Base-by-base conservation (phyloP, 2,888 invertebrate genomes). In the Drosophila falleni region DNA sequence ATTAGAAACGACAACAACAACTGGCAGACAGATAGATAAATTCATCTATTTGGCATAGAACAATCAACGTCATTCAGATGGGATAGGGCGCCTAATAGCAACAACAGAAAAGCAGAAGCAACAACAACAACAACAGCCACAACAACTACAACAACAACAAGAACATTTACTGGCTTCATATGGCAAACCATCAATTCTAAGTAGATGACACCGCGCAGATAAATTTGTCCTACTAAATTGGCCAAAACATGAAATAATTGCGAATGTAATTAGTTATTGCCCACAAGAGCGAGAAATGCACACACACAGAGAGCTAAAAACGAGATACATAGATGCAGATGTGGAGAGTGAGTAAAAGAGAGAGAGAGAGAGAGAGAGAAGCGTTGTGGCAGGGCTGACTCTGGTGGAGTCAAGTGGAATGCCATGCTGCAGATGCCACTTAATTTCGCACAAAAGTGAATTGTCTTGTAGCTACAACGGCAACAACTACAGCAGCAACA, bases 211-310 rank as follows among this genome's bases (percentile, higher is more conserved):
- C 91, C 90, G 91, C 90, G 84, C 91, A 92, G 92, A 92, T 92
- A 92, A 92, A 92, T 92, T 92, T 92, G 92, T 91, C 90, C 91
- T 87, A 91, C 90, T 92, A 92, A 92, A 92, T 92, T 92, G 92
- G 90, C 92, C 92, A 91, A 92, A 92, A 92, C 92, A 92, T 92
- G 92, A 92, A 92, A 92, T 92, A 92, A 92, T 92, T 92, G 92
- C 92, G 91, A 92, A 92, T 92, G 92, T 92, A 92, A 92, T 92
- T 92, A 92, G 92, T 92, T 92, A 91, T 92, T 91, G 92, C 91
- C 91, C 89, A 84, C 86, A 83, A 85, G 78, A 89, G 81, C 84
- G 82, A 81, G 80, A 83, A 76, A 69, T 71, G 65, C 73, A 78
- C 60, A 78, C 56, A 71, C 61, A 65, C 56, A 71, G 58, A 65